phyloP scores from a whole-genome alignment of 2,797 vertebrate species.

The Phoeniculus purpureus region DNA sequence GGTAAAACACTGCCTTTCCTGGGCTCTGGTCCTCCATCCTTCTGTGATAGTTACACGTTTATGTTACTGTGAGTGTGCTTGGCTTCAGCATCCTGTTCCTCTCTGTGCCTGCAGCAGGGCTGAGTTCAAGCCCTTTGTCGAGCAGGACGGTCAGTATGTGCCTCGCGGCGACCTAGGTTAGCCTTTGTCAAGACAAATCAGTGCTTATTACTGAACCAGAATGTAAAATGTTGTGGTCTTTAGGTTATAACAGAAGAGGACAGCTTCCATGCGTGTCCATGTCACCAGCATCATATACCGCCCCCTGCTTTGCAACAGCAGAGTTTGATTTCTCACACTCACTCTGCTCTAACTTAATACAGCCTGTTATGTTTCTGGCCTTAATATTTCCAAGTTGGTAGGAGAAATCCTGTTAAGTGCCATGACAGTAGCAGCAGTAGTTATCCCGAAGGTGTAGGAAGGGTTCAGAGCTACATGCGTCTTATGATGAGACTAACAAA shows the following conservation, averaged over 20 bases:
- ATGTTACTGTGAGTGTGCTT: background rate
- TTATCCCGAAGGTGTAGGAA: background rate
- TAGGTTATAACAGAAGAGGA: constrained; percentile 48
- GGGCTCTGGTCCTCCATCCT: background rate
- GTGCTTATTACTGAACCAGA: constrained; percentile 59
- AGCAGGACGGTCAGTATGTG: constrained; percentile 34
- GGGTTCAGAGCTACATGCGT: background rate
- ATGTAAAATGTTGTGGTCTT: constrained; percentile 59
- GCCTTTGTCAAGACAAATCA: constrained; percentile 58
- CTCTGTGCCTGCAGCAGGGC: constrained; percentile 14
- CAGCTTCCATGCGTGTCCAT: constrained; percentile 27
- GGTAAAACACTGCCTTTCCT: background rate
- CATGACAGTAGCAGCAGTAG: background rate
- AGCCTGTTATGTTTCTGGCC: background rate
- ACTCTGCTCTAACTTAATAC: background rate
- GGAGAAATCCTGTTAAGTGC: background rate
- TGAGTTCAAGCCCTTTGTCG: constrained; percentile 34
- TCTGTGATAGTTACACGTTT: background rate
- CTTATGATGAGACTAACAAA: background rate
- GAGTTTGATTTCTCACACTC: background rate
- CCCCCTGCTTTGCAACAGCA: constrained; percentile 5
- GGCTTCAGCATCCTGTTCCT: background rate
- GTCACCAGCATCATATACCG: background rate
- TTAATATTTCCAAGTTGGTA: background rate
- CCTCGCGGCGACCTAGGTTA: background rate